phyloP scores from a whole-genome alignment of 2,888 invertebrate genomes.

The Plemyria rubiginata region DNA sequence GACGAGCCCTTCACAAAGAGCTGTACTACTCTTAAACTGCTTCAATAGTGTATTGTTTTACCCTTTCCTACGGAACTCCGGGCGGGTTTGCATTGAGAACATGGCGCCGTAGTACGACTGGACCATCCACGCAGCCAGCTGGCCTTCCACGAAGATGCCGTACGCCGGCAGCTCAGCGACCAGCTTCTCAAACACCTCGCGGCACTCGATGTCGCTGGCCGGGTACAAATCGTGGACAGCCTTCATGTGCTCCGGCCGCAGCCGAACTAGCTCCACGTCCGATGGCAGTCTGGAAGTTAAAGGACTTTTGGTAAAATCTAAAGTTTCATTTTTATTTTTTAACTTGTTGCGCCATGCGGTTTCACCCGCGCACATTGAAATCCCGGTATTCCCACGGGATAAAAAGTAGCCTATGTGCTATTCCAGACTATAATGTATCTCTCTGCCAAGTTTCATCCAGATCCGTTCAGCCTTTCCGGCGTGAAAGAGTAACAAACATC shows the following conservation, averaged over 20 bases:
- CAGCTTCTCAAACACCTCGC: slow-evolving; percentile 92
- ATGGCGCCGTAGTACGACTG: slow-evolving; percentile 96
- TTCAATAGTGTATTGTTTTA: neutral
- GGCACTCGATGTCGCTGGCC: slow-evolving; percentile 94
- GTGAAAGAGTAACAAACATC: too few relatives aligned
- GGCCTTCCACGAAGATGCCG: slow-evolving; percentile 91
- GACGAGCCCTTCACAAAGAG: too few relatives aligned
- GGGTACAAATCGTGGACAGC: slow-evolving; percentile 94
- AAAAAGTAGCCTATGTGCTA: too few relatives aligned
- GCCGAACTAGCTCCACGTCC: slow-evolving; percentile 90
- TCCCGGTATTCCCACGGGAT: too few relatives aligned
- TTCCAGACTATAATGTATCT: too few relatives aligned
- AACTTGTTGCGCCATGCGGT: too few relatives aligned
- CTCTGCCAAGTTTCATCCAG: too few relatives aligned
- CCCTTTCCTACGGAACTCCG: slow-evolving; percentile 89
- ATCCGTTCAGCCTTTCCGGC: too few relatives aligned
- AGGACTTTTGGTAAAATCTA: neutral
- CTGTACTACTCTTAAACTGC: too few relatives aligned
- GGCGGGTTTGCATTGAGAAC: slow-evolving; percentile 96
- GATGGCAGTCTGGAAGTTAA: slow-evolving; percentile 78
- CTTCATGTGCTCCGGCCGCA: slow-evolving; percentile 91
- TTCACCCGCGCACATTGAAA: too few relatives aligned
- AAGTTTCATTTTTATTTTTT: too few relatives aligned
- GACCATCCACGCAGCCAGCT: slow-evolving; percentile 95
- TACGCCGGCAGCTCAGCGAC: slow-evolving; percentile 91